Evolutionary conservation across 2,888 invertebrate species (phyloP).

Genomic region (Leucoma salicis): DNA sequence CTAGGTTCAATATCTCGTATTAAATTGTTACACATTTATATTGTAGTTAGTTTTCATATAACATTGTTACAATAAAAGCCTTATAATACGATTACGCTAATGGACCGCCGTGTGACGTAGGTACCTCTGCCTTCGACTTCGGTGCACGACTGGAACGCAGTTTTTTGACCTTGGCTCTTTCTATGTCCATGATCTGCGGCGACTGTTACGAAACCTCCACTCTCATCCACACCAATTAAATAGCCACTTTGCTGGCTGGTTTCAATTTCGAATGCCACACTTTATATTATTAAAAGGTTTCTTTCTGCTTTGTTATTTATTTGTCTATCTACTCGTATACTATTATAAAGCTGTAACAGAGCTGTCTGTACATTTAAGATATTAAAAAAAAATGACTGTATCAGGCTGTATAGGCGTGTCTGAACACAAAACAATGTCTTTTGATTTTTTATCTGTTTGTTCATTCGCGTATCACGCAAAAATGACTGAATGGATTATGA

Average conservation of each 20-base stretch:
- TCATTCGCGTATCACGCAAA: too few species aligned
- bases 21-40: constrained; percentile 39
- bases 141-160: constrained; percentile 29
- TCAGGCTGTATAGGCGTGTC: too few species aligned
- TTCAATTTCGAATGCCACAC: background rate
- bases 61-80: constrained; percentile 16
- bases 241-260: constrained; percentile 2
- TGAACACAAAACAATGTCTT: too few species aligned
- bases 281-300: too few species aligned
- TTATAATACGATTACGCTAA: constrained; percentile 32
- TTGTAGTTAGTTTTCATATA: too few species aligned
- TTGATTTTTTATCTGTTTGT: too few species aligned
- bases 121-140: constrained; percentile 10
- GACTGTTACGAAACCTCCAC: constrained; percentile 34
- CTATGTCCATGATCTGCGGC: constrained; percentile 35
- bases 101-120: constrained; percentile 15
- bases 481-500: too few species aligned
- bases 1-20: constrained; percentile 33
- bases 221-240: constrained; percentile 19
- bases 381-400: too few species aligned
- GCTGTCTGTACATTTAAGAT: too few species aligned
- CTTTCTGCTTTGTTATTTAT: too few species aligned
- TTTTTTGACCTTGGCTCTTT: constrained; percentile 40
- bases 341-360: too few species aligned
- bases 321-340: too few species aligned